Conservation (phyloP, 2,888 invertebrate genomes). For the Coecobrya sp. region DNA sequence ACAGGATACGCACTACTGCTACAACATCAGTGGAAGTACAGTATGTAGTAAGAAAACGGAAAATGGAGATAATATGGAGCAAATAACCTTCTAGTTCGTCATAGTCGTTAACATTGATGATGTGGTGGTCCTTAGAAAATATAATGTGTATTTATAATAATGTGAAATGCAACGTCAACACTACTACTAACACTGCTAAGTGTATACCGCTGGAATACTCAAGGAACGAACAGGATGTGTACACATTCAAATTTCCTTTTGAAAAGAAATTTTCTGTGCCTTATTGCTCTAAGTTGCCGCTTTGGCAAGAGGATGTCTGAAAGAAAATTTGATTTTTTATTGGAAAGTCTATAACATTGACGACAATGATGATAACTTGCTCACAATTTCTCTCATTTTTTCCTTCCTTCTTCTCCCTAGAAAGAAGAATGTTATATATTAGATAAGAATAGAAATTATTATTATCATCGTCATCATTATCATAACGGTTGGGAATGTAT, state of each 20-base stretch:
- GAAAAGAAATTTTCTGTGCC: neutral
- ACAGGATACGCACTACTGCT: neutral
- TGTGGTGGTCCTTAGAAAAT: slow-evolving; percentile 42
- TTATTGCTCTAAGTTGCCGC: neutral
- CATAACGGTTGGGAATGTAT: slow-evolving; percentile 21
- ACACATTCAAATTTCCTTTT: slow-evolving; percentile 27
- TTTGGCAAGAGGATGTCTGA: neutral
- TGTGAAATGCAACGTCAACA: slow-evolving; percentile 48
- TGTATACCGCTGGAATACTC: neutral
- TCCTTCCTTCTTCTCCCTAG: neutral
- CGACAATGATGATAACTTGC: slow-evolving; percentile 29
- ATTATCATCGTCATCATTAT: slow-evolving; percentile 44
- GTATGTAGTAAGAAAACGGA: neutral
- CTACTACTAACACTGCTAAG: neutral
- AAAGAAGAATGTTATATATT: slow-evolving; percentile 19
- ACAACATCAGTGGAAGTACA: neutral
- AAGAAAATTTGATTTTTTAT: slow-evolving; percentile 59
- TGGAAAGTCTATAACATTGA: slow-evolving; percentile 5
- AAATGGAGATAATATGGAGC: slow-evolving; percentile 6
- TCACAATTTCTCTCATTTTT: neutral
- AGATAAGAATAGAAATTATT: slow-evolving; percentile 50
- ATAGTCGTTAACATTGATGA: slow-evolving; percentile 75
- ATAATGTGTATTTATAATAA: slow-evolving; percentile 76
- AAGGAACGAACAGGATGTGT: neutral
- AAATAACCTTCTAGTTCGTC: slow-evolving; percentile 62